phyloP scores from a whole-genome alignment of 2,797 vertebrate species.

The Enoplosus armatus region DNA sequence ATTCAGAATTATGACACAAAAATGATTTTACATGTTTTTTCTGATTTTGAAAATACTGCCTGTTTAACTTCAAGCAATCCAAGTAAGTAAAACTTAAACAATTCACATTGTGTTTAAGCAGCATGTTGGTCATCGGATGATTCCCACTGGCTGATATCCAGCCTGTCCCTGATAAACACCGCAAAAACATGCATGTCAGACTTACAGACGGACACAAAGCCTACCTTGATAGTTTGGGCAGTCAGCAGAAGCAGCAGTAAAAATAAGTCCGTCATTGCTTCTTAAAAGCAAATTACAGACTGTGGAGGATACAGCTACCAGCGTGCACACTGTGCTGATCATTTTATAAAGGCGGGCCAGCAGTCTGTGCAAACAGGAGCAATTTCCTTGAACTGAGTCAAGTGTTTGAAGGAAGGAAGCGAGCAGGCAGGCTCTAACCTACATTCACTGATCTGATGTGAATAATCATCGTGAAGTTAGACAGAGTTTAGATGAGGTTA shows the following conservation, averaged over 20 bases:
- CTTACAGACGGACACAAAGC: conserved; percentile 27
- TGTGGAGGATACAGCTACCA: conserved; percentile 30
- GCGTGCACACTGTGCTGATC: conserved; percentile 38
- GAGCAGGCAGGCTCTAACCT: conserved; percentile 30
- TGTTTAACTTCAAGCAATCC: background rate
- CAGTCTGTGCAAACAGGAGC: conserved; percentile 27
- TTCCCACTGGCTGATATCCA: conserved; percentile 11
- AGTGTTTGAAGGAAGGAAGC: conserved; percentile 72
- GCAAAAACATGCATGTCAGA: conserved; percentile 2
- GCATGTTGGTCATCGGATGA: background rate
- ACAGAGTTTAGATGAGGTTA: background rate
- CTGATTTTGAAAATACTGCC: background rate
- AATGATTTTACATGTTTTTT: background rate
- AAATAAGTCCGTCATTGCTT: conserved; percentile 67
- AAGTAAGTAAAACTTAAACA: background rate
- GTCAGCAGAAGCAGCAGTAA: conserved; percentile 65
- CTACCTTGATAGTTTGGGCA: conserved; percentile 54
- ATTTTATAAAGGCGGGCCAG: conserved; percentile 63
- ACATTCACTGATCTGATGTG: conserved; percentile 17
- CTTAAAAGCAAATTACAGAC: conserved; percentile 32
- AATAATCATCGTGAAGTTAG: conserved; percentile 23
- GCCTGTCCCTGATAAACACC: background rate
- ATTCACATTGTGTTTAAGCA: background rate
- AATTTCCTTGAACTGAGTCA: conserved; percentile 72
- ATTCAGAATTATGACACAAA: conserved; percentile 1